Percentiles rank a stretch among this genome's conserved stretches.
These are phyloP conservation scores for Lepidurus arcticus DNA, from an alignment of 1,140 invertebrate genomes.

Conservation along the genomic window DNA sequence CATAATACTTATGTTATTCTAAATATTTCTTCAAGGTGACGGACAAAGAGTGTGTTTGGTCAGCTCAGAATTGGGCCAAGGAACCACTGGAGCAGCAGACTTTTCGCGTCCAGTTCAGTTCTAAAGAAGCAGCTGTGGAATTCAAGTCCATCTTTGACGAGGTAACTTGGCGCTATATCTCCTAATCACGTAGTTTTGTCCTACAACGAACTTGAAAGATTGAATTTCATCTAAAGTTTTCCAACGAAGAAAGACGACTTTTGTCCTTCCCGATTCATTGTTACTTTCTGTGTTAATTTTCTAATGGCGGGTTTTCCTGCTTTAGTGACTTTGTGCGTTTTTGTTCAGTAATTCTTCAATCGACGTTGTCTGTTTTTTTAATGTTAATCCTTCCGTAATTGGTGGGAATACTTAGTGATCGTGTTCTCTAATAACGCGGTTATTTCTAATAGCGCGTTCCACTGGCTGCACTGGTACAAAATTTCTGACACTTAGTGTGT, in stretches of 20 bases:
- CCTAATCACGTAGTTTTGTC: not conserved
- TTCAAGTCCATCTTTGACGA: slow-evolving; percentile 47
- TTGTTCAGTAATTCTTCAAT: no score
- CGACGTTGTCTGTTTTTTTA: not conserved
- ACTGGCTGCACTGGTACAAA: no score
- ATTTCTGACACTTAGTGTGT: no score
- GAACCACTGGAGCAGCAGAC: slow-evolving; percentile 44
- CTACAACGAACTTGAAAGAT: not conserved
- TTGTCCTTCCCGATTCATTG: no score
- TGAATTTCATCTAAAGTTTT: not conserved
- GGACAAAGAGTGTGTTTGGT: slow-evolving; percentile 49
- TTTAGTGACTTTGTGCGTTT: no score
- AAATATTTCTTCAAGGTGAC: slow-evolving; percentile 41
- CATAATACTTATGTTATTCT: slow-evolving; percentile 31
- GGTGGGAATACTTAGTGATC: no score
- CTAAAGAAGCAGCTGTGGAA: slow-evolving; percentile 44
- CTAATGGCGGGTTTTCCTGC: no score
- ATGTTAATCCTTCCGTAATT: not conserved
- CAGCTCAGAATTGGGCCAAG: slow-evolving; percentile 46
- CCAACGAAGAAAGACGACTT: no score
- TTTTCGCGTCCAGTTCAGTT: slow-evolving; percentile 49
- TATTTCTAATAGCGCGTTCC: no score
- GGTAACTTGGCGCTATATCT: slow-evolving; percentile 40
- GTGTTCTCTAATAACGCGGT: no score
- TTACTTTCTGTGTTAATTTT: no score